Percentiles rank a stretch among this genome's conserved stretches.
phyloP scores from a whole-genome alignment of 2,888 invertebrate genomes.

The Drosophila mercatorum region DNA sequence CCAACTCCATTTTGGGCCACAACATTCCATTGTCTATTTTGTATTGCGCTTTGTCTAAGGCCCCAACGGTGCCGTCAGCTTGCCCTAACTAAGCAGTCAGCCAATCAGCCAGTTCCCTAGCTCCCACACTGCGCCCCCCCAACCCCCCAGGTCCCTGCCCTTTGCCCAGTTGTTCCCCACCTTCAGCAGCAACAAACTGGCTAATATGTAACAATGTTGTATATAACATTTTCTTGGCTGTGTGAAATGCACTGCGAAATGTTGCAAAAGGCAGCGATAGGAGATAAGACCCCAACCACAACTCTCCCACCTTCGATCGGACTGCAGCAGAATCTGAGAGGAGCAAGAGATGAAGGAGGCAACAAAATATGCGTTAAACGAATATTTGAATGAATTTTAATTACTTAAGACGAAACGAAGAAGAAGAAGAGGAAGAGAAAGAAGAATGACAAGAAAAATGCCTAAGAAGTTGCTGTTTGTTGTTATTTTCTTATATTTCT shows the following conservation, averaged over 20 bases:
- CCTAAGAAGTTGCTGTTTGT: constrained; percentile 10
- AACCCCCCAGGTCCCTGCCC: not conserved
- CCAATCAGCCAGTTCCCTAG: constrained; percentile 10
- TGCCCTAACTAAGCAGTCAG: constrained; percentile 25
- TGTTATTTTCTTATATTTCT: constrained; percentile 1
- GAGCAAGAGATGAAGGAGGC: constrained; percentile 3
- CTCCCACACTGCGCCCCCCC: constrained; percentile 23
- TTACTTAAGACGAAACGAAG: constrained; percentile 13
- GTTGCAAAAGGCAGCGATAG: constrained; percentile 9
- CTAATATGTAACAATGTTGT: constrained; percentile 48
- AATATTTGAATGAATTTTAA: constrained; percentile 42
- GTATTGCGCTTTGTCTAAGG: constrained; percentile 60
- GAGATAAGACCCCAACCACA: not conserved
- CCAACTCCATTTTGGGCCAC: constrained; percentile 73
- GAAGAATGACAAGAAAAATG: constrained; percentile 5
- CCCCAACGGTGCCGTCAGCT: constrained; percentile 27
- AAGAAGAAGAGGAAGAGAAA: not conserved
- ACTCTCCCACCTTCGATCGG: not conserved
- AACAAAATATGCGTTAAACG: constrained; percentile 23
- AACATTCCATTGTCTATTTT: constrained; percentile 75
- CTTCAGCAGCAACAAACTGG: not conserved
- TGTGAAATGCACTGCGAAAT: constrained; percentile 27
- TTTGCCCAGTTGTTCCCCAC: not conserved
- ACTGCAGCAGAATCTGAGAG: too few species aligned
- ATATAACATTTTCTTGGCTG: constrained; percentile 31